These are phyloP conservation scores for Anhinga anhinga DNA, from an alignment of 2,113 vertebrate genomes.

Conservation along the genomic window DNA sequence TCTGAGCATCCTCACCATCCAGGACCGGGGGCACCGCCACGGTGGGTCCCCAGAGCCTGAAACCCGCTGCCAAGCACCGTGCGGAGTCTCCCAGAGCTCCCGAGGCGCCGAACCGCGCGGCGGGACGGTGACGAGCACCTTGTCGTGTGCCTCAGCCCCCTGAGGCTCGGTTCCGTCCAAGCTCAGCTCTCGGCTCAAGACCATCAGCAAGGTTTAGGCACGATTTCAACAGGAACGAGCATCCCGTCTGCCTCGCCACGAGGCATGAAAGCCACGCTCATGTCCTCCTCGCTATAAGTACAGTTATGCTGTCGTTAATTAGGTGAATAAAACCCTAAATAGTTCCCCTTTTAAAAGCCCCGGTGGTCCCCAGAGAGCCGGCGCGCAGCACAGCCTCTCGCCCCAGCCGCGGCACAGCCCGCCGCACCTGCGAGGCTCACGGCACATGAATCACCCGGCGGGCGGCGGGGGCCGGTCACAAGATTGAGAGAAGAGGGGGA, in stretches of 20 bases:
- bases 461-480: background rate
- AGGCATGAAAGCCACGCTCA: background rate
- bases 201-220: background rate
- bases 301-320: background rate
- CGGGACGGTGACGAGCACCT: accelerated
- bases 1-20: background rate
- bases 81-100: background rate
- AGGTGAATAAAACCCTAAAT: background rate
- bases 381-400: background rate
- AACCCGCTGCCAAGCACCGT: accelerated
- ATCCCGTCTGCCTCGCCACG: accelerated
- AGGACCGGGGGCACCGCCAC: accelerated
- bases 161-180: accelerated
- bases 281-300: accelerated
- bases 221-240: accelerated
- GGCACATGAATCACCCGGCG: background rate
- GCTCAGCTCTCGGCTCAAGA: background rate
- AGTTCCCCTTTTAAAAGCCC: background rate
- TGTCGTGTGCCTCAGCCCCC: accelerated
- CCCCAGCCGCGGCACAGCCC: background rate
- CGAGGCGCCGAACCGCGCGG: accelerated
- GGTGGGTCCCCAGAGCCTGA: accelerated
- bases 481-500: background rate
- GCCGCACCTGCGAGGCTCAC: background rate
- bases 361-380: background rate